Evolutionary conservation across 2,888 invertebrate species (phyloP), one percentile per base, ranked within the genome.

Genomic region (Acronicta aceris): DNA sequence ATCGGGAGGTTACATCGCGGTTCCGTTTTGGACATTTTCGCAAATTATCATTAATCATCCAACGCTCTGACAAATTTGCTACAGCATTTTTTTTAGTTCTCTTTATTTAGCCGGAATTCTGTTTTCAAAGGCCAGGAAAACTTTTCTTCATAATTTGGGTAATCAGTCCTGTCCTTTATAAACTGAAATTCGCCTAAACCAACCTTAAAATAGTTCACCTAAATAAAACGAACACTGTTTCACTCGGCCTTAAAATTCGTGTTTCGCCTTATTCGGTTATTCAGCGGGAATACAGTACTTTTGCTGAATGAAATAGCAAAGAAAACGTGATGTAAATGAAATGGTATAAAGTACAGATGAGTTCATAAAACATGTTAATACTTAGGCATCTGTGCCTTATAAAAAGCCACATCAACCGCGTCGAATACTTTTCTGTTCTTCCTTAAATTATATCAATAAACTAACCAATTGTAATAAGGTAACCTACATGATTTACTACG

Each of bases 31-130:
- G 71, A 74, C 78, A 57, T 69, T 74, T 71, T 62, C 64, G 17
- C 59, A 74, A 76, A 74, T 75, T 62, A 65, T 67, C 84, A 87
- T 86, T 79, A 84, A 86, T 87, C 87, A 85, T 81, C 59, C 69
- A 27, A 54, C 59, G 71, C 54, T 65, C 58, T 74, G 81, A 81
- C 82, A 85, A 84, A 86, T 85, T 76, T 68, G 59, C 56, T 67
- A 50, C 71, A 62, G 55, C 60, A 33, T 74, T 65, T 72, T 67
- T 21, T 69, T 49, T 55, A 40, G 51, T 30, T 53, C 12, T 54
- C 52, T 64, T 59, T 63, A 55, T 70, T 60, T 59, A 38, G 21
- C 27, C n/a, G 47, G 25, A 33, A 60, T 55, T 55, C 47, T 48
- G 42, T 55, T 54, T 54, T 55, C 46, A 57, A 53, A 65, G 40